Evolutionary conservation across 2,888 invertebrate genomes (phyloP).

Genomic region (Stratiomys singularior): DNA sequence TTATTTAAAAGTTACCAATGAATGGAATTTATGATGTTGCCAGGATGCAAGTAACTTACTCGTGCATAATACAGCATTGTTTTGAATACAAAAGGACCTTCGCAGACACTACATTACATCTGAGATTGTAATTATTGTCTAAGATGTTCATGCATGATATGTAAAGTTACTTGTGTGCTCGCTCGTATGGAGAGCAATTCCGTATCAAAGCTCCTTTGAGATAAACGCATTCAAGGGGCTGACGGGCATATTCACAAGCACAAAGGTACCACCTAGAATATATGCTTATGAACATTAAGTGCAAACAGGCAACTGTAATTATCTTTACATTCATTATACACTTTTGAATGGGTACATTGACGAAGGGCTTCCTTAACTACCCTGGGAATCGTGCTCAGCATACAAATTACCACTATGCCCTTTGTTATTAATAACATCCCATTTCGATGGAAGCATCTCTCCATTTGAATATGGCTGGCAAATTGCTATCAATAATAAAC

Average conservation of each 20-base stretch:
- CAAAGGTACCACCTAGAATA: neutral
- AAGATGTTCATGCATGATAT: neutral
- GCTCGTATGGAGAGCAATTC: neutral
- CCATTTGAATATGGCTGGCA: neutral
- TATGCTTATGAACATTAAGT: constrained; percentile 11
- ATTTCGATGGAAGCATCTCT: neutral
- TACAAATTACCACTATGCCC: neutral
- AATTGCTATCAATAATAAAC: neutral
- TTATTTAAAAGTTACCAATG: neutral
- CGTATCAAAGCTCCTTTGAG: constrained; percentile 33
- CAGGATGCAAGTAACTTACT: neutral
- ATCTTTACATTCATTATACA: constrained; percentile 37
- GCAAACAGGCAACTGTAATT: constrained; percentile 8
- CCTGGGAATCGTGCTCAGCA: neutral
- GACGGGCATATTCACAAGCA: constrained; percentile 18
- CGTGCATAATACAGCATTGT: constrained; percentile 24
- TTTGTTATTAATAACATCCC: constrained; percentile 35
- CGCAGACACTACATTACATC: neutral
- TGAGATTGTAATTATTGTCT: neutral
- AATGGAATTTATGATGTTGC: constrained; percentile 5
- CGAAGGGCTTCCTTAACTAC: neutral
- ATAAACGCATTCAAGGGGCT: neutral
- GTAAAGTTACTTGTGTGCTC: neutral
- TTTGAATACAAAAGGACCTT: neutral
- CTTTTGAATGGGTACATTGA: constrained; percentile 3